Conservation (phyloP, 2,888 invertebrate genomes). For the Tipula unca region DNA sequence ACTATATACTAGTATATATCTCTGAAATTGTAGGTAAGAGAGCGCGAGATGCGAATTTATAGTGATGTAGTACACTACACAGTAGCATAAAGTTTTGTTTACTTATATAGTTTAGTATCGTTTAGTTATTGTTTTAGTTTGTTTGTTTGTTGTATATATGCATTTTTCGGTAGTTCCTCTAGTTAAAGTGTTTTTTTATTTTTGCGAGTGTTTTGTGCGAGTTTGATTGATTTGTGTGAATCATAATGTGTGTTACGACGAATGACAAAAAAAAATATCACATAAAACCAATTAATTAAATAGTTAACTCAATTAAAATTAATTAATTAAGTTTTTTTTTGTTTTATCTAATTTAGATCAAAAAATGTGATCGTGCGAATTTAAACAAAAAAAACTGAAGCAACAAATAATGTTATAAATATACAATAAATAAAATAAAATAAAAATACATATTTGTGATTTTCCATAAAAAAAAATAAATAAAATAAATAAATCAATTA, state of each 20-base stretch:
- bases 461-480: neutral
- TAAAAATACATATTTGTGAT: neutral
- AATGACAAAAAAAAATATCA: neutral
- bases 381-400: neutral
- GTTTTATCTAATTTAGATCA: slow-evolving; percentile 1
- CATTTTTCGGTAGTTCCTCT: neutral
- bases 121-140: neutral
- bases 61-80: neutral
- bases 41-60: neutral
- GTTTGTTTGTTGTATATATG: no score
- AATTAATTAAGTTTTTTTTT: neutral
- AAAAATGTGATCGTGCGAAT: neutral
- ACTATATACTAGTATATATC: neutral
- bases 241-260: neutral
- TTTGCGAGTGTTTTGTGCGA: neutral
- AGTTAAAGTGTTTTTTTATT: neutral
- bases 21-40: neutral
- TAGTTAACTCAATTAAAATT: neutral
- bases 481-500: neutral
- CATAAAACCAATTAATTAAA: neutral
- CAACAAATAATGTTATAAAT: neutral
- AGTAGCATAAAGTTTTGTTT: neutral
- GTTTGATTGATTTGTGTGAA: neutral
- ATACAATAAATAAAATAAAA: neutral
- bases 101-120: neutral